Evolutionary conservation across 1,140 invertebrate genomes (phyloP).

Genomic region (Gonatopus flavifemur): DNA sequence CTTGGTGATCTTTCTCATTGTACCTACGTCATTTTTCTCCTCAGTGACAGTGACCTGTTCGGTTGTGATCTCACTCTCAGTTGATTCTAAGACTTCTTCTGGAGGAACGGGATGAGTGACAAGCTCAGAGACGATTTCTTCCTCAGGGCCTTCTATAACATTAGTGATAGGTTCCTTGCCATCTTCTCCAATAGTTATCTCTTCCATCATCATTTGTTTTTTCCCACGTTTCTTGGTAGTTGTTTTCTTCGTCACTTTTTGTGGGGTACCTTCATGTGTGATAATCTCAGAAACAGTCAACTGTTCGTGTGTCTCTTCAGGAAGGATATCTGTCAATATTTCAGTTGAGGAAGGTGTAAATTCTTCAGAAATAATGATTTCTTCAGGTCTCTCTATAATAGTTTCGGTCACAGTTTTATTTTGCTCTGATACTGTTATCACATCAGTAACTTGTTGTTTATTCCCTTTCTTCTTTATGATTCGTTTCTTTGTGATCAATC

Average conservation of each 20-base stretch:
- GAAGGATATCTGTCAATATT: too few species aligned
- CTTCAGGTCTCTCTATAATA: constrained; percentile 17
- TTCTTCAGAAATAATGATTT: constrained; percentile 33
- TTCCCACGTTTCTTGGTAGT: constrained; percentile 21
- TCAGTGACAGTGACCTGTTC: constrained; percentile 54
- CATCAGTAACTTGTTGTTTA: constrained; percentile 30
- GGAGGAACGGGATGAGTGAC: not conserved
- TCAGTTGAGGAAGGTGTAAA: constrained; percentile 12
- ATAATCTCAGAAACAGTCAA: constrained; percentile 38
- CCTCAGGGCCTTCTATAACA: constrained; percentile 24
- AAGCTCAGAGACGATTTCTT: constrained; percentile 25
- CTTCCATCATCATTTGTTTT: constrained; percentile 39
- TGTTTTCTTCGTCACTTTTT: constrained; percentile 45
- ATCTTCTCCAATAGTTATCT: constrained; percentile 47
- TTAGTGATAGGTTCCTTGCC: constrained; percentile 25
- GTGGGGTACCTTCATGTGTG: constrained; percentile 35
- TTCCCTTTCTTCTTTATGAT: constrained; percentile 16
- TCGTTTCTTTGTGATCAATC: constrained; percentile 13
- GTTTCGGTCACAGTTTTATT: constrained; percentile 16
- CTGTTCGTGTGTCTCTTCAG: constrained; percentile 43
- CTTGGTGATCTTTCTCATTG: constrained; percentile 21
- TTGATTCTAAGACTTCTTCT: too few species aligned
- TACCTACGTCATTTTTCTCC: constrained; percentile 44
- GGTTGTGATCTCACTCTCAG: constrained; percentile 42
- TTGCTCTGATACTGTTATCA: constrained; percentile 30